Evolutionary conservation across 2,888 invertebrate species (phyloP).

Genomic region (Norana najaformis): DNA sequence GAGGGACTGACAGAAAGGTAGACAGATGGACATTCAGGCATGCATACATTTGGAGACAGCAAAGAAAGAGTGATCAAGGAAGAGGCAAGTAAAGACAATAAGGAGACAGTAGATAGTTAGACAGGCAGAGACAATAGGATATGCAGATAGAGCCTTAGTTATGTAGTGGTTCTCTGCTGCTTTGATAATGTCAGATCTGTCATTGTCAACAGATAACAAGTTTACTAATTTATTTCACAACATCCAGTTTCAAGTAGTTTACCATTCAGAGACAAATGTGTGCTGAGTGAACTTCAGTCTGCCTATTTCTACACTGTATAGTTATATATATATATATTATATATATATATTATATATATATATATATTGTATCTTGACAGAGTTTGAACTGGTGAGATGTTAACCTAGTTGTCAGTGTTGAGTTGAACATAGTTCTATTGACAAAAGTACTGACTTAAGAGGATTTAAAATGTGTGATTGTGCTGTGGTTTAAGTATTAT

Average conservation of each 20-base stretch:
- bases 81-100: background rate
- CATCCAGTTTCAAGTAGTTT: background rate
- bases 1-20: background rate
- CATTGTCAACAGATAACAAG: conserved; percentile 10
- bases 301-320: background rate
- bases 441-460: background rate
- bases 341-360: too few relatives aligned
- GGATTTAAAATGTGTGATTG: background rate
- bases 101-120: background rate
- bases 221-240: background rate
- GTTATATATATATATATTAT: background rate
- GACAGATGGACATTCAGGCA: too few relatives aligned
- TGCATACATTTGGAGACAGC: background rate
- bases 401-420: background rate
- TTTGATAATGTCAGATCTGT: conserved; percentile 19
- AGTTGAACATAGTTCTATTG: conserved; percentile 13
- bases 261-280: background rate
- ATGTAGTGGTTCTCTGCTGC: background rate
- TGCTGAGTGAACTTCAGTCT: background rate
- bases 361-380: background rate
- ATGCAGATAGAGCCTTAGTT: background rate
- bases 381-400: background rate
- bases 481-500: background rate
- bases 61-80: background rate
- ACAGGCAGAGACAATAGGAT: background rate